These are phyloP conservation scores for Tribolium madens DNA, from an alignment of 1,140 invertebrate species.

Conservation along the genomic window DNA sequence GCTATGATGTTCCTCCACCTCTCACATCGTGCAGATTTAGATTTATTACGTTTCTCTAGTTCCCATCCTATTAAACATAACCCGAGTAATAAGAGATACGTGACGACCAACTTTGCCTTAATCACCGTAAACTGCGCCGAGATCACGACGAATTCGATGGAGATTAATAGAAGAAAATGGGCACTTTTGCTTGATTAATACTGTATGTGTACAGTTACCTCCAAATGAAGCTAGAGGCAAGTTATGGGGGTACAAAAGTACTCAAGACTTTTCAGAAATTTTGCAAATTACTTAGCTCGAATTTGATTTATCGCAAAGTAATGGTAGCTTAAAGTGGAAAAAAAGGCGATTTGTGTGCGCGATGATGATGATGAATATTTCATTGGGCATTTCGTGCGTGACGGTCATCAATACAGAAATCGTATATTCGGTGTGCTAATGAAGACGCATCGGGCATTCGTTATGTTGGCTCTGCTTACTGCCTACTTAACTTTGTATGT, in stretches of 20 bases:
- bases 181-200: background rate
- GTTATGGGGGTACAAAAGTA: no score
- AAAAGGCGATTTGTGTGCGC: constrained; percentile 17
- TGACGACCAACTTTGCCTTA: constrained; percentile 31
- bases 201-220: no score
- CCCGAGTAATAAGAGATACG: constrained; percentile 44
- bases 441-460: constrained; percentile 51
- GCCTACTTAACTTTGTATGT: constrained; percentile 41
- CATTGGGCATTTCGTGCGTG: constrained; percentile 40
- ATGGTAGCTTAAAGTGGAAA: background rate
- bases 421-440: constrained; percentile 46
- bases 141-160: background rate
- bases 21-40: constrained; percentile 40
- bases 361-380: constrained; percentile 35
- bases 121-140: constrained; percentile 9
- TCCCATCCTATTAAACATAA: constrained; percentile 49
- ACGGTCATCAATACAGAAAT: constrained; percentile 48
- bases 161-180: background rate
- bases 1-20: constrained; percentile 3
- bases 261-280: no score
- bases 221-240: no score
- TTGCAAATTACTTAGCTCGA: background rate
- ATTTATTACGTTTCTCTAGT: constrained; percentile 46
- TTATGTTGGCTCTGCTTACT: constrained; percentile 47
- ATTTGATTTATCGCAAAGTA: constrained; percentile 15